Conservation (phyloP, 2,888 invertebrate genomes). For the Chaitophorus viminalis region DNA sequence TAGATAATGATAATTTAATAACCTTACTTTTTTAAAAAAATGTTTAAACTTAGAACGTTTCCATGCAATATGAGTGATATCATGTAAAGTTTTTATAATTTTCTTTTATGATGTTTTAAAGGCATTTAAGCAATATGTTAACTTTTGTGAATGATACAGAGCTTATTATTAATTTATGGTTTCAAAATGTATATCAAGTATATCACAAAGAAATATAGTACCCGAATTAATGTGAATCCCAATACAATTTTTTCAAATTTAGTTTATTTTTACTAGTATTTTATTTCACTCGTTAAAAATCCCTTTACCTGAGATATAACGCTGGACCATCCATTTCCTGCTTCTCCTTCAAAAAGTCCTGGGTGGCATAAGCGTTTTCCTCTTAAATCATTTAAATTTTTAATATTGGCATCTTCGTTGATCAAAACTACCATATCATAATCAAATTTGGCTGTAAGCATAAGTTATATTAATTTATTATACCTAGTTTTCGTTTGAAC, state of each 20-base stretch:
- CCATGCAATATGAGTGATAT: too few relatives aligned
- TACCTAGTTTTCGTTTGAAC: too few relatives aligned
- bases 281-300: background rate
- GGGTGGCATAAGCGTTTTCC: constrained; percentile 85
- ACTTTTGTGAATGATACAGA: too few relatives aligned
- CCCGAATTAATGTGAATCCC: background rate
- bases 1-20: too few relatives aligned
- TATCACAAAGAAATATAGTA: background rate
- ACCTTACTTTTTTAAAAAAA: too few relatives aligned
- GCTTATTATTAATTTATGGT: background rate
- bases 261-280: background rate
- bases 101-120: too few relatives aligned
- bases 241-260: background rate
- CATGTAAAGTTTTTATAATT: too few relatives aligned
- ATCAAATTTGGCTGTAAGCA: constrained; percentile 57
- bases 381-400: constrained; percentile 73
- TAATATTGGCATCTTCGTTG: constrained; percentile 67
- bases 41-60: too few relatives aligned
- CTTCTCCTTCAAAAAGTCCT: constrained; percentile 73
- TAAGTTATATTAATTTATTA: background rate
- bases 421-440: constrained; percentile 62
- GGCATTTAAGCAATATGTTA: too few relatives aligned
- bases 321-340: constrained; percentile 78
- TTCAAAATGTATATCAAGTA: background rate
- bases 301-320: constrained; percentile 77